phyloP scores from a whole-genome alignment of 2,888 invertebrate genomes.

The Drosophila dives region DNA sequence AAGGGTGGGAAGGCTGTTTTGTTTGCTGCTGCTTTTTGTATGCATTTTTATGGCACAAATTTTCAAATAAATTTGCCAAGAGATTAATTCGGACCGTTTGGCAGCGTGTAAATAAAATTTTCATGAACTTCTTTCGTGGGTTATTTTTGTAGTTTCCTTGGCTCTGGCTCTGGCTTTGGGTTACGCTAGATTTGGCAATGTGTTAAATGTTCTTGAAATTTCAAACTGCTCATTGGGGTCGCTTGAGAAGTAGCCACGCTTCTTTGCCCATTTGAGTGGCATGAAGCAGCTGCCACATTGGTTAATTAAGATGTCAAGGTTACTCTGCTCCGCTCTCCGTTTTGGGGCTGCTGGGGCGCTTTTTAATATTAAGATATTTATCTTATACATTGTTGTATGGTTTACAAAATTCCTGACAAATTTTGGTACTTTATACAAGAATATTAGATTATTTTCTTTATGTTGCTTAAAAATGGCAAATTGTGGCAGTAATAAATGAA shows the following conservation, averaged over 20 bases:
- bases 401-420: background rate
- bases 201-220: slow-evolving; percentile 80
- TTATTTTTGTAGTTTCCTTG: slow-evolving; percentile 32
- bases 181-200: slow-evolving; percentile 78
- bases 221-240: slow-evolving; percentile 45
- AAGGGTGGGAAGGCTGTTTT: slow-evolving; percentile 34
- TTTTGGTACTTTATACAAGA: background rate
- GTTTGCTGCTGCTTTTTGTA: slow-evolving; percentile 46
- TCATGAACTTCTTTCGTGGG: slow-evolving; percentile 73
- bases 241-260: slow-evolving; percentile 42
- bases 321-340: slow-evolving; percentile 51
- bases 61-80: slow-evolving; percentile 79
- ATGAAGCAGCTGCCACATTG: slow-evolving; percentile 64
- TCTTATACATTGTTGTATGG: background rate
- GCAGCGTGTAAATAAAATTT: slow-evolving; percentile 80
- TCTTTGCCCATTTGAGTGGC: slow-evolving; percentile 69
- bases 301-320: slow-evolving; percentile 78
- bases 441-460: background rate
- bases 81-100: slow-evolving; percentile 80
- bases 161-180: slow-evolving; percentile 50
- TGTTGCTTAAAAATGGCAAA: background rate
- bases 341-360: slow-evolving; percentile 18
- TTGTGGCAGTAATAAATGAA: background rate
- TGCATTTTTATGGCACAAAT: slow-evolving; percentile 79
- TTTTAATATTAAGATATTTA: background rate